Percentiles rank a stretch among this genome's conserved stretches.
Evolutionary conservation across 1,140 invertebrate species (phyloP).

Genomic region (Atta cephalotes): DNA sequence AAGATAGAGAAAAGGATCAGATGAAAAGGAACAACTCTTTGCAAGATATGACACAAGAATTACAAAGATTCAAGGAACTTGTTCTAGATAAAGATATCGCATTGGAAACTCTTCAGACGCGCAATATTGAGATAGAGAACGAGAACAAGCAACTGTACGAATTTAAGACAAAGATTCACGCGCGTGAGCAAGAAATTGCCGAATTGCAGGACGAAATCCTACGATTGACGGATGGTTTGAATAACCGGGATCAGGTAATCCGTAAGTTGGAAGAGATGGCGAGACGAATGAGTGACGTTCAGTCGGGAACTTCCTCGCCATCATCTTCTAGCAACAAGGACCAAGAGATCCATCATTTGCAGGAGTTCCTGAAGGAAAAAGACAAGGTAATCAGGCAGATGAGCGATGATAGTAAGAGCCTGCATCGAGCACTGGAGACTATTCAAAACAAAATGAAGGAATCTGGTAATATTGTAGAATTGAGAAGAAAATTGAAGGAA

Average conservation of each 20-base stretch:
- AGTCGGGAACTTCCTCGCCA: slow-evolving; percentile 75
- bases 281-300: slow-evolving; percentile 70
- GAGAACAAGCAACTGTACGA: slow-evolving; percentile 80
- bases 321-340: slow-evolving; percentile 78
- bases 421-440: slow-evolving; percentile 85
- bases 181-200: slow-evolving; percentile 69
- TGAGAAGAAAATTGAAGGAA: slow-evolving; percentile 82
- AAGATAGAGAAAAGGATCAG: slow-evolving; percentile 77
- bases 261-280: slow-evolving; percentile 80
- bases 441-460: slow-evolving; percentile 87
- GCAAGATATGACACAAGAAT: slow-evolving; percentile 76
- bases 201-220: slow-evolving; percentile 78
- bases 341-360: slow-evolving; percentile 87
- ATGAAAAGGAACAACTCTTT: slow-evolving; percentile 63
- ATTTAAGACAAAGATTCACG: slow-evolving; percentile 76
- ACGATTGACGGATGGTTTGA: slow-evolving; percentile 79
- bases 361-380: slow-evolving; percentile 88
- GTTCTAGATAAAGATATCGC: slow-evolving; percentile 81
- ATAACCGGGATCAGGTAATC: slow-evolving; percentile 79
- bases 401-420: slow-evolving; percentile 85
- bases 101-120: slow-evolving; percentile 80
- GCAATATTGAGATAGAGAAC: slow-evolving; percentile 80
- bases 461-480: slow-evolving; percentile 83
- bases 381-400: slow-evolving; percentile 86
- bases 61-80: slow-evolving; percentile 77